Evolutionary conservation across 2,113 vertebrate genomes (phyloP), one percentile per base, ranked within the genome.

Genomic region (Dendropsophus ebraccatus): DNA sequence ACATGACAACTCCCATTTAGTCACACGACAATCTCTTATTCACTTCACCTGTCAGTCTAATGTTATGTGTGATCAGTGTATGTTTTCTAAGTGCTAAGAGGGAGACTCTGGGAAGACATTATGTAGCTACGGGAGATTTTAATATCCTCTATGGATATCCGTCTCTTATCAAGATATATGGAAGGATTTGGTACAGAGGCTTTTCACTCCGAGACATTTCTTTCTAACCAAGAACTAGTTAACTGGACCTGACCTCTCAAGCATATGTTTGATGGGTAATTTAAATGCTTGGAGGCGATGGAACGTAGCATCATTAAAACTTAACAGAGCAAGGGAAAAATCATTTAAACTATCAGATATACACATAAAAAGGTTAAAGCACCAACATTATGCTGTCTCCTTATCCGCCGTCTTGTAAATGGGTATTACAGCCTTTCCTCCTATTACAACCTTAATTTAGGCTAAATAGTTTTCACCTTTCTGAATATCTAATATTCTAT

Each of bases 401-500:
- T 54, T 58, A 86, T 58, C 76, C 50, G 56, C 41, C 56, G 23
- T 58, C 25, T 72, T 69, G 62, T 81, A 80, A 86, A 81, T 86
- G 84, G 84, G 80, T 73, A 81, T 81, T 86, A 73, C 49, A 30
- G 32, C 13, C 17, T 84, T 84, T 76, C 21, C 37, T 65, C 54
- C 16, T 76, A 84, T 84, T 84, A 84, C 83, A 50, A 65, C 83
- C 72, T 56, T 86, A 81, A 86, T 80, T 56, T 72, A 70, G 76
- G 84, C 76, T 86, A 80, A 86, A 86, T 80, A 73, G 45, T 52
- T 58, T 86, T 86, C 84, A 86, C 84, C 84, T 86, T 67, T 81
- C 69, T 72, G 84, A 86, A 80, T 86, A 58, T 72, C 84, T 81
- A 86, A 86, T 81, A 86, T 56, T 86, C 84, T 79, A 80, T 86